Base-by-base conservation (phyloP, 2,888 invertebrate genomes). In the Drosophila tripunctata region DNA sequence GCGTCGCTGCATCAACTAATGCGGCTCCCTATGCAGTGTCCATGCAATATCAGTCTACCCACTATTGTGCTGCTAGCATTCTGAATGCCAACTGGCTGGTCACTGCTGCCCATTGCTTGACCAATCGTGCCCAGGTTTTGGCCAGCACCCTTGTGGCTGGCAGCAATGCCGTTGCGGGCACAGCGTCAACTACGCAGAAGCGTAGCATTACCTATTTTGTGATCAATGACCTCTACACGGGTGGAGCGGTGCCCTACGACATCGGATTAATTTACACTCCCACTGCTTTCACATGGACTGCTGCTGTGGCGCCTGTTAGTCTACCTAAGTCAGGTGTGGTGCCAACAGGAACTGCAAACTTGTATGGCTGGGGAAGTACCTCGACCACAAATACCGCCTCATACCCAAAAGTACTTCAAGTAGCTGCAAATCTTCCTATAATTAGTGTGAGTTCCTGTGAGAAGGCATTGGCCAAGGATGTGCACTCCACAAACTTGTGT, bases 361-460 rank as follows among this genome's bases (percentile, higher is more conserved):
- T 90, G 1, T 90, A 88, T 52, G 91, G 90, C 2, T 90, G 90
- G 90, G 91, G 91, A 6, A 90, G 89, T 45, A 90, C 81, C 2
- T 89, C 90, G 2, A 89, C 79, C 1, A 85, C 89, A 4, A 69
- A 63, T 30, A 63, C 69, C 3, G 66, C 90, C 2, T 56, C 48
- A 3, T 90, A 88, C 54, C 82, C 90, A 7, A 62, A 68, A 1
- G 74, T 62, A 2, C 72, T 91, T 3, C 89, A 90, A 69, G 84
- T 88, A n/a, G 89, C 87, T n/a, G 67, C 54, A 7, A 77, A 88
- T 47, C 40, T 89, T 8, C 83, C 88, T 0, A 89, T 90, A 1
- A 90, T 89, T 15, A 60, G 75, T 8, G 33, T 87, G 15, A 17
- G 52, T 1, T 45, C 75, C 0, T 90, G 90, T 48, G 85, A 79